Base-by-base conservation (phyloP, 2,888 invertebrate species). In the Epinotia brunnichana region DNA sequence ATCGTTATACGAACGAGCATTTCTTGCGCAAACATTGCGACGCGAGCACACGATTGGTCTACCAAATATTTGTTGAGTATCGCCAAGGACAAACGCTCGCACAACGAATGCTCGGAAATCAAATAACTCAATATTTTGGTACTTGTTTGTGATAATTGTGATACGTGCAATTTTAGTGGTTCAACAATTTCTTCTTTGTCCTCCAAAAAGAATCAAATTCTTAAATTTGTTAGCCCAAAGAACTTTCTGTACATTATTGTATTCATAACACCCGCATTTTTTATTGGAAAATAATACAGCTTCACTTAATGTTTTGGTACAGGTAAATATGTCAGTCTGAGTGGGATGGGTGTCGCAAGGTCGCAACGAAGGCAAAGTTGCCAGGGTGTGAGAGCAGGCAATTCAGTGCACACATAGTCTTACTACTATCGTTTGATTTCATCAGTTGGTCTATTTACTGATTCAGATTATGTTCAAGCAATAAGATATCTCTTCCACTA, bases 371-470 rank as follows among this genome's bases (percentile, higher is more conserved):
- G 48, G 54, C 56, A 57, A 61, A 61, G 44, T 56, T 54, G 44
- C 53, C 66, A 66, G 54, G 56, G 48, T 51, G 61, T 61, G 56
- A 39, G n/a, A 44, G 54, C 60, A 64, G 64, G 64, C 70, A 61
- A 35, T 44, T 54, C 48, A 17, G 72, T 72, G 72, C 72, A 77
- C 78, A 66, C 78, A 77, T 77, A 78, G 80, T 79, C 73, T 69
- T 77, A 77, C 74, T 78, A 77, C 78, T 79, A 77, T 77, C 79
- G 79, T 76, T 74, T 35, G 69, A 78, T 76, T 82, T 82, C 83
- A 78, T 76, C 79, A 79, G 82, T 75, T 79, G 67, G 81, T 84
- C 80, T 70, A 70, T 76, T 79, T 77, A 82, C 82, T 80, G 81
- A 78, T 83, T 79, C 77, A 82, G 84, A 84, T 81, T 62, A 48